A percentile compares a stretch with the other conserved stretches of the same genome.
phyloP scores from a whole-genome alignment of 2,113 vertebrate species.

The Passer domesticus region DNA sequence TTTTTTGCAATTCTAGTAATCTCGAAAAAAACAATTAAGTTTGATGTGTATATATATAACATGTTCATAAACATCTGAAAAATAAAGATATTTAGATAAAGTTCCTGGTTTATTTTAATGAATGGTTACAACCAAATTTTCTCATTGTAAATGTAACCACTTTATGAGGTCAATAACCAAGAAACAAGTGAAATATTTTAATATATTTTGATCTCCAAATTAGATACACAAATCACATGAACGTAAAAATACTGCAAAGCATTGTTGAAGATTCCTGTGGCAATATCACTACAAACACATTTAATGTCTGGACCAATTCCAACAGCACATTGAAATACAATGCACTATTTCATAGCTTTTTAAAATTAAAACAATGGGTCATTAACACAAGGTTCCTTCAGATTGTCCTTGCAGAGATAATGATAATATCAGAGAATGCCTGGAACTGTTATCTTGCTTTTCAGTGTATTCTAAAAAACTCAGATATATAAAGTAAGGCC shows the following conservation, averaged over 20 bases:
- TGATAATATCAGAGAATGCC: not conserved
- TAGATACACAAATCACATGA: not conserved
- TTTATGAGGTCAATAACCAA: not conserved
- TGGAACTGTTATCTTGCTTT: not conserved
- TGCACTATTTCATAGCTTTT: not conserved
- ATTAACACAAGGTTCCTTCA: not conserved
- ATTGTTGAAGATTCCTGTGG: not conserved
- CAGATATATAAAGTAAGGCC: slow-evolving; percentile 23
- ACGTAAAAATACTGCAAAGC: not conserved
- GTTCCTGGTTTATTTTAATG: not conserved
- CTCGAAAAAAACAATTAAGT: not conserved
- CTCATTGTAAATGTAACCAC: not conserved
- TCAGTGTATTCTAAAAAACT: not conserved
- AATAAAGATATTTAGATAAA: not conserved
- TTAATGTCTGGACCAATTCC: not conserved
- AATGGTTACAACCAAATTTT: not conserved
- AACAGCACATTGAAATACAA: not conserved
- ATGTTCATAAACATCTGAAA: not conserved
- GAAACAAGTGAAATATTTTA: not conserved
- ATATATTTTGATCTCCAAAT: not conserved
- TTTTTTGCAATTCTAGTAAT: not conserved
- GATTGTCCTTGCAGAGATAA: not conserved
- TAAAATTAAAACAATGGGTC: slow-evolving; percentile 7
- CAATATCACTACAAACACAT: not conserved
- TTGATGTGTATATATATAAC: not conserved